phyloP scores from a whole-genome alignment of 2,113 vertebrate genomes.

The Oncorhynchus tshawytscha region DNA sequence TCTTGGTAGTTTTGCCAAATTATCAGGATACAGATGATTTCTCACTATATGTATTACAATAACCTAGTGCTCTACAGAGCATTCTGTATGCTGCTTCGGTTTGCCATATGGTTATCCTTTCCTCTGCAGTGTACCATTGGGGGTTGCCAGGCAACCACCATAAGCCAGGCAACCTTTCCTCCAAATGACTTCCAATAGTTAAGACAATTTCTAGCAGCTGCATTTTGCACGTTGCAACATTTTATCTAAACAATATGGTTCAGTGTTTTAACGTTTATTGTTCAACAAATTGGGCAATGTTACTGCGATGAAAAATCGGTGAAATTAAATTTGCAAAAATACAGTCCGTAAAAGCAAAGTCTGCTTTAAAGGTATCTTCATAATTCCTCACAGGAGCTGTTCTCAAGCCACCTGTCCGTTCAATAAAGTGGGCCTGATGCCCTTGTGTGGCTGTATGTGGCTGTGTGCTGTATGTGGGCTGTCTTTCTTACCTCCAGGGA shows the following conservation, averaged over 20 bases:
- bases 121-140: constrained; percentile 55
- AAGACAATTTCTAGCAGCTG: background rate
- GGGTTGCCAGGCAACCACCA: constrained; percentile 67
- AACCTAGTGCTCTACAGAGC: constrained; percentile 5
- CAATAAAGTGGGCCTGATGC: too few relatives aligned
- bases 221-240: background rate
- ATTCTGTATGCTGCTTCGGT: constrained; percentile 62
- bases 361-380: too few relatives aligned
- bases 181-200: background rate
- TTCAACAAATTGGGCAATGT: too few relatives aligned
- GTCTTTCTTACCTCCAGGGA: background rate
- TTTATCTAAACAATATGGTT: background rate
- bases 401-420: too few relatives aligned
- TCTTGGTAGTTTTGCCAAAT: too few relatives aligned
- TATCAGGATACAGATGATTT: too few relatives aligned
- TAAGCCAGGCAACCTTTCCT: background rate
- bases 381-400: too few relatives aligned
- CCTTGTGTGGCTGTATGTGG: background rate
- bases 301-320: too few relatives aligned
- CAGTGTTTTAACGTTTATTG: too few relatives aligned
- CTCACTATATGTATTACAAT: too few relatives aligned
- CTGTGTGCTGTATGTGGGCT: background rate
- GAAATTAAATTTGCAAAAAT: too few relatives aligned
- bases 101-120: constrained; percentile 58
- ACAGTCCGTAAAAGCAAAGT: too few relatives aligned